Conservation (phyloP, 2,113 vertebrate genomes). For the Smithornis capensis region DNA sequence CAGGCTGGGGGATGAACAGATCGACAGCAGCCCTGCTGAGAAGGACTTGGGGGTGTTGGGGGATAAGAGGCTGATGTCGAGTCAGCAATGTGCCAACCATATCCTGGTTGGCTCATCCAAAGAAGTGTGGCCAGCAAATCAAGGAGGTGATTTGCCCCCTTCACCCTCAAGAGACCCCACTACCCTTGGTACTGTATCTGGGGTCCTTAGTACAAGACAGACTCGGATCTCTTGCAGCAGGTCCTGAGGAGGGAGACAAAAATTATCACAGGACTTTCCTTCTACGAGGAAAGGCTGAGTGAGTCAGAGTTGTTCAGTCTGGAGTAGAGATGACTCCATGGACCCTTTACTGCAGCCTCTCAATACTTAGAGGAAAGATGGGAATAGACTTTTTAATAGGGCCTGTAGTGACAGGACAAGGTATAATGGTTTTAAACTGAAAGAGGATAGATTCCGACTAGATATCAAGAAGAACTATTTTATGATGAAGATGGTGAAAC, state of each 20-base stretch:
- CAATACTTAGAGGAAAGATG: not conserved
- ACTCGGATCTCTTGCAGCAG: accelerated
- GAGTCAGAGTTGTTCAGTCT: not conserved
- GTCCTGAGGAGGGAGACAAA: not conserved
- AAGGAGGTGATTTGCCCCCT: not conserved
- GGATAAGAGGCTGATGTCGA: not conserved
- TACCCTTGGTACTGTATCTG: too few species aligned
- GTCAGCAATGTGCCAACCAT: accelerated
- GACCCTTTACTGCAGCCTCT: not conserved
- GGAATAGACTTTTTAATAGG: not conserved
- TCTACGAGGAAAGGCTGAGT: not conserved
- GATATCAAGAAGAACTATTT: not conserved
- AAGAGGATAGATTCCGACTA: not conserved
- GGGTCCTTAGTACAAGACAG: not conserved
- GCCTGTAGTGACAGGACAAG: not conserved
- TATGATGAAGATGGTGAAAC: not conserved
- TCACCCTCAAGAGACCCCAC: not conserved
- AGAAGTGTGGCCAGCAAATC: not conserved
- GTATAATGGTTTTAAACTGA: not conserved
- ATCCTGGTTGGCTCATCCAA: not conserved
- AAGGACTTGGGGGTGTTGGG: not conserved
- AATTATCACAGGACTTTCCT: not conserved
- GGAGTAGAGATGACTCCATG: not conserved
- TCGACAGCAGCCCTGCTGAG: accelerated
- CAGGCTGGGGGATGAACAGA: not conserved